These are phyloP conservation scores for Mionectes macconnelli DNA, from an alignment of 2,113 vertebrate species.

Conservation along the genomic window DNA sequence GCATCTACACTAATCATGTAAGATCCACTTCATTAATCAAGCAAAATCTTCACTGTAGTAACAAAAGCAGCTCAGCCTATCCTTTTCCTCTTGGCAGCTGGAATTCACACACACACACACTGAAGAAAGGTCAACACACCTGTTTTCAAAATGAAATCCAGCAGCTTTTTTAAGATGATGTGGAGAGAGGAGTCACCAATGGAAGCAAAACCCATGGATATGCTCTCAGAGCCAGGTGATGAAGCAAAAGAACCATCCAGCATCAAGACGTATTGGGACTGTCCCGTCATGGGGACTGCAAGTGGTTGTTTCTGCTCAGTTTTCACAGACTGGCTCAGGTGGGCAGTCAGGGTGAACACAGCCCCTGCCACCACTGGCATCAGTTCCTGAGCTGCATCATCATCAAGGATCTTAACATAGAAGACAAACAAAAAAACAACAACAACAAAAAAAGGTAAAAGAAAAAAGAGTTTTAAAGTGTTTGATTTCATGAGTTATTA, in stretches of 20 bases:
- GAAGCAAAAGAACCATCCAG: slow-evolving; percentile 68
- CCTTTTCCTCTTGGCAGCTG: background rate
- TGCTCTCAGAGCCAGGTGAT: slow-evolving; percentile 70
- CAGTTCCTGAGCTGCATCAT: slow-evolving; percentile 90
- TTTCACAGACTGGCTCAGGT: slow-evolving; percentile 91
- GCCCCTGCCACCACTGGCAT: slow-evolving; percentile 95
- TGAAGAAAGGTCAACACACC: slow-evolving; percentile 71
- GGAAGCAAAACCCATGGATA: slow-evolving; percentile 84
- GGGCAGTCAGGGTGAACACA: slow-evolving; percentile 93
- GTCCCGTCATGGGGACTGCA: background rate
- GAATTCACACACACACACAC: background rate
- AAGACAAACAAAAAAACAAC: background rate
- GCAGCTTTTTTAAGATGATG: slow-evolving; percentile 91
- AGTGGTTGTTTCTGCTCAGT: slow-evolving; percentile 89
- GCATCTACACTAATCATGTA: background rate
- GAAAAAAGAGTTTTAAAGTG: background rate
- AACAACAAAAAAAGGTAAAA: background rate
- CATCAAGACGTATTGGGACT: slow-evolving; percentile 64
- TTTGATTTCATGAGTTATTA: background rate
- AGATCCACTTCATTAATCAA: background rate
- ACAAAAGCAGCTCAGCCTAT: background rate
- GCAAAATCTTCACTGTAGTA: background rate
- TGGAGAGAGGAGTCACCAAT: slow-evolving; percentile 96
- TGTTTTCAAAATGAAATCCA: slow-evolving; percentile 96
- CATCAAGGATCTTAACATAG: slow-evolving; percentile 85